Evolutionary conservation across 2,888 invertebrate species (phyloP).

Genomic region (Troglohyphantes excavatus): DNA sequence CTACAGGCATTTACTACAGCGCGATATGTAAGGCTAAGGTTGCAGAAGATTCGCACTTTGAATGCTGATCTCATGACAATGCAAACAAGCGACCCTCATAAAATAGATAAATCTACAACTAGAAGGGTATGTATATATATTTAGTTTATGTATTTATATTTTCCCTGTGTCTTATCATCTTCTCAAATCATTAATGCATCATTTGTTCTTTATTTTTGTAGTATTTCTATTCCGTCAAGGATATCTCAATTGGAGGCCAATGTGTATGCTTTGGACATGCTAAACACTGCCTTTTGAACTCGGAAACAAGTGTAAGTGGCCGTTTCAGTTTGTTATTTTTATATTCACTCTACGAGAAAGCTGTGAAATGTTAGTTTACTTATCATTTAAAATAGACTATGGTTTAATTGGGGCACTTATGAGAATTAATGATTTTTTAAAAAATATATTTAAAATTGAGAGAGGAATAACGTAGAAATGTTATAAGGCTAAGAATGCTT

Average conservation of each 20-base stretch:
- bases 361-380: not conserved
- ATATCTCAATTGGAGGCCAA: conserved; percentile 93
- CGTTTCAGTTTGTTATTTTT: not conserved
- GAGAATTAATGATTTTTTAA: too few species aligned
- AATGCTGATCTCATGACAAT: conserved; percentile 86
- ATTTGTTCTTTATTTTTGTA: conserved; percentile 77
- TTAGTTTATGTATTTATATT: not conserved
- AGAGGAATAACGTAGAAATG: too few species aligned
- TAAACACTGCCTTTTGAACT: conserved; percentile 85
- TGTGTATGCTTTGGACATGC: conserved; percentile 97
- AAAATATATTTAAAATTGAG: too few species aligned
- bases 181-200: not conserved
- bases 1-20: conserved; percentile 89
- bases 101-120: conserved; percentile 83
- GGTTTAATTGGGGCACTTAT: too few species aligned
- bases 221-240: conserved; percentile 93
- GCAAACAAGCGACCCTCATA: conserved; percentile 82
- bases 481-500: too few species aligned
- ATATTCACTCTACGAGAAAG: not conserved
- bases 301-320: conserved; percentile 64
- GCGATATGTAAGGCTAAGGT: conserved; percentile 90
- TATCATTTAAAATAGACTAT: too few species aligned
- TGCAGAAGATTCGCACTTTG: conserved; percentile 90
- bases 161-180: conserved; percentile 38
- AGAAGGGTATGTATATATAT: conserved; percentile 82